A percentile compares a stretch with the other conserved stretches of the same genome.
Conservation (phyloP, 1,140 invertebrate genomes). For the Atta texana region DNA sequence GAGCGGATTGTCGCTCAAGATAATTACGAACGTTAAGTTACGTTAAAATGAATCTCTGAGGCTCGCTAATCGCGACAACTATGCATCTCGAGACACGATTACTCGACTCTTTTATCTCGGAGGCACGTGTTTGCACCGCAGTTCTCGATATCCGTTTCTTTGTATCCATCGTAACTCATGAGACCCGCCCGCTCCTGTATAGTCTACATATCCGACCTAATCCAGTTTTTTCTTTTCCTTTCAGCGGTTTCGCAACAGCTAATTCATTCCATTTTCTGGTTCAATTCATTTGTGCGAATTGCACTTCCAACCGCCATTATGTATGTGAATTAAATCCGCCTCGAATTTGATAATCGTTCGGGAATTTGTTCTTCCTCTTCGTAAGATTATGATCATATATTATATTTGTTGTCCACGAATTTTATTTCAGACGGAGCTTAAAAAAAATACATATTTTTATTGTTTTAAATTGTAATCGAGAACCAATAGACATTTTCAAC, state of each 20-base stretch:
- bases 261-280: conserved; percentile 40
- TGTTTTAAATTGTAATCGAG: no score
- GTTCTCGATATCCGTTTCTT: conserved; percentile 48
- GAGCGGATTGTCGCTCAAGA: no score
- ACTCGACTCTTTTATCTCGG: background rate
- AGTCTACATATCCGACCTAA: conserved; percentile 51
- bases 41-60: background rate
- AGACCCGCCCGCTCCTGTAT: conserved; percentile 32
- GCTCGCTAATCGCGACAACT: background rate
- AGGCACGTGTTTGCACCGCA: conserved; percentile 9
- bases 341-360: background rate
- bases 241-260: conserved; percentile 33
- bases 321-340: background rate
- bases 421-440: background rate
- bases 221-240: conserved; percentile 27
- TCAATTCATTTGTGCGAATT: conserved; percentile 43
- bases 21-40: background rate
- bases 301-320: conserved; percentile 2
- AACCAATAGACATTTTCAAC: no score
- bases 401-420: background rate
- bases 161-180: conserved; percentile 42
- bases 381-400: background rate
- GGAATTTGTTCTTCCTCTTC: background rate
- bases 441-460: background rate
- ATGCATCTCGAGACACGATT: conserved; percentile 8